phyloP scores from a whole-genome alignment of 2,797 vertebrate species.

The Myiotriccus ornatus region DNA sequence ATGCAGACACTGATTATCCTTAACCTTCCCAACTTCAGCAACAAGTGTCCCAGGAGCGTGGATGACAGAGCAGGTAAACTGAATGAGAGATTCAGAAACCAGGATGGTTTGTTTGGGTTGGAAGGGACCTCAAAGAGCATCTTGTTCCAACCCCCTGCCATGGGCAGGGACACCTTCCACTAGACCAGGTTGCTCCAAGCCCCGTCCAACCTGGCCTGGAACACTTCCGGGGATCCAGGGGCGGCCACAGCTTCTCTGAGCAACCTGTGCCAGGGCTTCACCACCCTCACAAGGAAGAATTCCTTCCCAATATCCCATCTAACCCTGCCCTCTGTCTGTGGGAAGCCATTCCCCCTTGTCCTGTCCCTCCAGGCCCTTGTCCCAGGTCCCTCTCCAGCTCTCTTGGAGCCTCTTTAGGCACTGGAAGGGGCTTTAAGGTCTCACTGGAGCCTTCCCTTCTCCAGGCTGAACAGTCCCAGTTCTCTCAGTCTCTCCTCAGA shows the following conservation, averaged over 20 bases:
- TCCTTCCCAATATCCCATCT: background rate
- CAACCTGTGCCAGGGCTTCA: rapidly evolving
- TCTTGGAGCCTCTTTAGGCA: background rate
- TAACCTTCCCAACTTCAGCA: background rate
- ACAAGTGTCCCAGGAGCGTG: rapidly evolving
- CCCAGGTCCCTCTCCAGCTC: background rate
- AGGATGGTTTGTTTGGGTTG: background rate
- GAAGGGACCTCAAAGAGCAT: background rate
- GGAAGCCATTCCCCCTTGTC: background rate
- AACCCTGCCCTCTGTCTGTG: rapidly evolving
- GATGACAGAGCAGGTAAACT: rapidly evolving
- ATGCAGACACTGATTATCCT: background rate
- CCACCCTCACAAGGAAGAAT: rapidly evolving
- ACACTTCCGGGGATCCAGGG: background rate
- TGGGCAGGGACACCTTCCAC: background rate
- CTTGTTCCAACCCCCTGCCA: rapidly evolving
- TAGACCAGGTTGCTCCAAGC: rapidly evolving
- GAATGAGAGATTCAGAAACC: background rate
- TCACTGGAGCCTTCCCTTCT: background rate
- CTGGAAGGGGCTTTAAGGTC: background rate
- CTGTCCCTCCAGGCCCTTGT: background rate
- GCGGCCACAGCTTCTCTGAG: background rate
- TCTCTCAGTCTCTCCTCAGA: background rate
- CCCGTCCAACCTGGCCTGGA: rapidly evolving
- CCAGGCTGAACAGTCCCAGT: background rate